Conservation (phyloP, 2,797 vertebrate genomes). For the Darevskia nairensis region DNA sequence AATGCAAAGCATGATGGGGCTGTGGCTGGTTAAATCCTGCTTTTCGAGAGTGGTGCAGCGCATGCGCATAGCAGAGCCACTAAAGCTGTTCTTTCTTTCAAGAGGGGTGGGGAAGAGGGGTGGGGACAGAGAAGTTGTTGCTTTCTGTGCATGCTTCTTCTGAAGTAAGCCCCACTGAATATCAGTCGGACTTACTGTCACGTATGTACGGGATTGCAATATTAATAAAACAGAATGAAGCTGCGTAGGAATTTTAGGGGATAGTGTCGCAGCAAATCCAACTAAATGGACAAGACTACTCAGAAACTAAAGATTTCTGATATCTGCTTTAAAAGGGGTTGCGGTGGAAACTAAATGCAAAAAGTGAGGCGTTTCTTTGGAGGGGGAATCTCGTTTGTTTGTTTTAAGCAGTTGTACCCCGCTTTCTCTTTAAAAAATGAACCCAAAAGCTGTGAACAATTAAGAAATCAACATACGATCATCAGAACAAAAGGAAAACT, state of each 20-base stretch:
- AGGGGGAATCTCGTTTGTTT: too few relatives aligned
- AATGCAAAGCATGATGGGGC: not conserved
- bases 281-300: not conserved
- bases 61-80: not conserved
- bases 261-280: not conserved
- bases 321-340: not conserved
- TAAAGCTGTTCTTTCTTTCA: not conserved
- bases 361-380: not conserved
- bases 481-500: not conserved
- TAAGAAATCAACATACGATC: not conserved
- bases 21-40: not conserved
- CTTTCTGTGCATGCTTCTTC: too few relatives aligned
- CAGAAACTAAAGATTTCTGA: not conserved
- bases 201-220: too few relatives aligned
- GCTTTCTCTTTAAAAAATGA: not conserved
- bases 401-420: not conserved
- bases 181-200: too few relatives aligned
- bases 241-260: not conserved
- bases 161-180: too few relatives aligned
- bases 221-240: not conserved
- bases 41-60: not conserved
- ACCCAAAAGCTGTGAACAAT: not conserved
- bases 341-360: not conserved
- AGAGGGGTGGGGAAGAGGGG: too few relatives aligned
- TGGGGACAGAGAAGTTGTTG: too few relatives aligned